These are phyloP conservation scores for Sturmia bella DNA, from an alignment of 2,888 invertebrate genomes.

Conservation along the genomic window DNA sequence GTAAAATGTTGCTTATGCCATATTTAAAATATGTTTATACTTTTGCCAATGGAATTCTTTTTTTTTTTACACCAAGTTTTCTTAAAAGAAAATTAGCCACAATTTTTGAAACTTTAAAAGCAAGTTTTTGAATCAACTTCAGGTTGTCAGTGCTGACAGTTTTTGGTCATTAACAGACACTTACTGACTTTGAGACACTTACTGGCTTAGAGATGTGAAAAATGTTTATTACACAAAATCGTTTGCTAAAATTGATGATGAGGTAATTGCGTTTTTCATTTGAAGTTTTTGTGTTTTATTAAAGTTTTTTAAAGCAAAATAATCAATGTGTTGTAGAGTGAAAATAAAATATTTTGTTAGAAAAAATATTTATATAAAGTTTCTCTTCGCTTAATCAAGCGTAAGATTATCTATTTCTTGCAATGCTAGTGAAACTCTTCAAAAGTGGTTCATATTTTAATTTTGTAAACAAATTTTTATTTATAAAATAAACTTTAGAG, in stretches of 20 bases:
- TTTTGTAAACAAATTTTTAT: no score
- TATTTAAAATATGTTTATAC: constrained; percentile 8
- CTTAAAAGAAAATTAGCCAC: constrained; percentile 37
- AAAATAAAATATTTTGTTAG: no score
- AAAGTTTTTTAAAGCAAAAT: no score
- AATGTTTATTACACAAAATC: background rate
- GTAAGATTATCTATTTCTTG: background rate
- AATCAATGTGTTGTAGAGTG: no score
- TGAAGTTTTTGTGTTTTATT: background rate
- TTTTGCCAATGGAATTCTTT: constrained; percentile 37
- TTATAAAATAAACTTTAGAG: no score
- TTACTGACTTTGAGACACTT: constrained; percentile 33
- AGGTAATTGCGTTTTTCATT: constrained; percentile 4
- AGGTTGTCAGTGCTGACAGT: constrained; percentile 27
- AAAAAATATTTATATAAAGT: no score
- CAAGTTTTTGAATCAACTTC: constrained; percentile 15
- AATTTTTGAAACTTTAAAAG: background rate
- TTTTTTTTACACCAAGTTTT: constrained; percentile 23
- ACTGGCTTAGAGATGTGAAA: background rate
- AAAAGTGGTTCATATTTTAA: no score
- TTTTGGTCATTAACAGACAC: constrained; percentile 30
- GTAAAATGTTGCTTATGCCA: constrained; percentile 14
- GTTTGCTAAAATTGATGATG: constrained; percentile 31
- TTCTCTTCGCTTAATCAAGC: constrained; percentile 25
- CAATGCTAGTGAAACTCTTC: no score